Evolutionary conservation across 2,888 invertebrate species (phyloP).

Genomic region (Caenorhabditis panamensis): DNA sequence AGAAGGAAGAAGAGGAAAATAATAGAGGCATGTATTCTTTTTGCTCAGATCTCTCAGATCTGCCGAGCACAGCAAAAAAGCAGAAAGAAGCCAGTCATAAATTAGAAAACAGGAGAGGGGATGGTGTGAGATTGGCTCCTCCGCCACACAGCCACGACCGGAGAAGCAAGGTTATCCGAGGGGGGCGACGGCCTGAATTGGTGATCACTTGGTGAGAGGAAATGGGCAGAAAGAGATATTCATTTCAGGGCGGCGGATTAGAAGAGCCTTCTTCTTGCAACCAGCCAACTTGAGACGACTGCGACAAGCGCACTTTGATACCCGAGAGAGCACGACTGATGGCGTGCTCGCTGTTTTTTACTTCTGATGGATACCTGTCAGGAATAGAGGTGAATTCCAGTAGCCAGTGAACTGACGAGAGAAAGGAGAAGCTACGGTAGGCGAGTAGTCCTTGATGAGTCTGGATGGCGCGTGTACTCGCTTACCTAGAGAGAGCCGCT

Average conservation of each 20-base stretch:
- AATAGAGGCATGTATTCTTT: slow-evolving; percentile 41
- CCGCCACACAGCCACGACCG: not conserved
- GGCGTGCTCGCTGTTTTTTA: too few relatives aligned
- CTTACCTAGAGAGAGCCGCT: not conserved
- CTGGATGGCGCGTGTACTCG: not conserved
- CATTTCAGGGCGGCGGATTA: slow-evolving; percentile 59
- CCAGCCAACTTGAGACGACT: slow-evolving; percentile 36
- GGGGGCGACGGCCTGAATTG: slow-evolving; percentile 44
- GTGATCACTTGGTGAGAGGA: slow-evolving; percentile 46
- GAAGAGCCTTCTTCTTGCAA: slow-evolving; percentile 10
- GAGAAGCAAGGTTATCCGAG: slow-evolving; percentile 46
- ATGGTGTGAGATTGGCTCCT: slow-evolving; percentile 41
- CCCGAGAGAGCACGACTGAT: not conserved
- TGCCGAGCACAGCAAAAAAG: not conserved
- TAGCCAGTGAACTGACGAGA: not conserved
- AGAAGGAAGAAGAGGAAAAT: slow-evolving; percentile 24
- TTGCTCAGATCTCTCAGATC: slow-evolving; percentile 41
- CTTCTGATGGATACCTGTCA: slow-evolving; percentile 35
- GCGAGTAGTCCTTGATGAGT: too few relatives aligned
- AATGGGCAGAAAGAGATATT: slow-evolving; percentile 35
- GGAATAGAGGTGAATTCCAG: not conserved
- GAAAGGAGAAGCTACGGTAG: not conserved
- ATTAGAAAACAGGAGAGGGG: slow-evolving; percentile 49
- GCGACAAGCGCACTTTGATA: slow-evolving; percentile 21
- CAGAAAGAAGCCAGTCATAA: slow-evolving; percentile 39